Percentiles rank a stretch among this genome's conserved stretches.
Evolutionary conservation across 1,140 invertebrate species (phyloP).

Genomic region (Lineus longissimus): DNA sequence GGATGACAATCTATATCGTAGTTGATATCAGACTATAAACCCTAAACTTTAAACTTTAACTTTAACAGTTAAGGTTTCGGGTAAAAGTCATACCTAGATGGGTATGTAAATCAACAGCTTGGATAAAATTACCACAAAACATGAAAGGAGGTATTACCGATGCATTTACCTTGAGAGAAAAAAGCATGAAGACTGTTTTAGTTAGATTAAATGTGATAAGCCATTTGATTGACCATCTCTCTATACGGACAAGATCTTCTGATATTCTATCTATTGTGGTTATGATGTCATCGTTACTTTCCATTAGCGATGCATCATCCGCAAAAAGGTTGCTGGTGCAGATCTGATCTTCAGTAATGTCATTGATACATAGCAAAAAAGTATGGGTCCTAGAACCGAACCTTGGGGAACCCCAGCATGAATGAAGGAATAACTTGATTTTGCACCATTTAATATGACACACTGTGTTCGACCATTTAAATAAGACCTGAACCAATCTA

Average conservation of each 20-base stretch:
- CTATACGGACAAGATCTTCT: constrained; percentile 1
- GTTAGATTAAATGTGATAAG: constrained; percentile 14
- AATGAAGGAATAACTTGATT: background rate
- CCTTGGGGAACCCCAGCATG: constrained; percentile 15
- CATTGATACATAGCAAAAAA: constrained; percentile 23
- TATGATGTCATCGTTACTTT: background rate
- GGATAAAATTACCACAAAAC: background rate
- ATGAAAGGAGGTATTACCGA: background rate
- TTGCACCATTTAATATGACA: background rate
- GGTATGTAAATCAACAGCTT: background rate
- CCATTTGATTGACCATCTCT: constrained; percentile 13
- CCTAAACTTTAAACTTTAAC: no score
- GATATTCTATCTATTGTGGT: background rate
- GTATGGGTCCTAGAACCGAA: constrained; percentile 10
- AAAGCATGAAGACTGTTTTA: constrained; percentile 7
- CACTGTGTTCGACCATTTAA: background rate
- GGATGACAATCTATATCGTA: no score
- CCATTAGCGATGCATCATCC: constrained; percentile 12
- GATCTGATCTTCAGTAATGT: constrained; percentile 10
- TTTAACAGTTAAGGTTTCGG: background rate
- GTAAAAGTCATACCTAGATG: constrained; percentile 13
- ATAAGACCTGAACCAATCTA: constrained; percentile 7
- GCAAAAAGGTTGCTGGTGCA: constrained; percentile 13
- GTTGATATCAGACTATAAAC: no score
- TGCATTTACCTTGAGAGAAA: constrained; percentile 4